Conservation (phyloP, 2,113 vertebrate species). For the Ivindomyrus marchei region DNA sequence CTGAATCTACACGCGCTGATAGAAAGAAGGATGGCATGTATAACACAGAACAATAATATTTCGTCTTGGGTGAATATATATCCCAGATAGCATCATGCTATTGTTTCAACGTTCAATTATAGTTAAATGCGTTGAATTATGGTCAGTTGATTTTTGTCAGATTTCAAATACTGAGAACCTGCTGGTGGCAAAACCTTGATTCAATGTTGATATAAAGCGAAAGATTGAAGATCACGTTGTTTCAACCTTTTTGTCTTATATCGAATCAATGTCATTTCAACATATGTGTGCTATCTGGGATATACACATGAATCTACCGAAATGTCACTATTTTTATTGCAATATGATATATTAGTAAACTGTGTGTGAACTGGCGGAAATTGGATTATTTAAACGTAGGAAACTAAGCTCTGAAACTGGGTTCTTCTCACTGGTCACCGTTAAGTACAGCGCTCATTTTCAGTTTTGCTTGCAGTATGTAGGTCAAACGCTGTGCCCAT, state of each 20-base stretch:
- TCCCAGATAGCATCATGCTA: too few species aligned
- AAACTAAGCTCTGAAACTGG: background rate
- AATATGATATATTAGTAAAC: background rate
- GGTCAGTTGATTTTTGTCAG: too few species aligned
- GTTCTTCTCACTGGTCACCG: background rate
- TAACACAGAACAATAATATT: background rate
- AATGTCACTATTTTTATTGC: background rate
- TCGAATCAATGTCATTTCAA: too few species aligned
- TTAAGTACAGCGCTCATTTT: background rate
- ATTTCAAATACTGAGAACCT: too few species aligned
- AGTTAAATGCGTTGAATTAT: too few species aligned
- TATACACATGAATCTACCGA: background rate
- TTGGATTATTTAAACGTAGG: background rate
- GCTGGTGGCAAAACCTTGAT: too few species aligned
- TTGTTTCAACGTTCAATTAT: too few species aligned
- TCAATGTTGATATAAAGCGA: too few species aligned
- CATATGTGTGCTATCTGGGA: too few species aligned
- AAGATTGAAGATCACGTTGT: too few species aligned
- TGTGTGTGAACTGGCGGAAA: background rate
- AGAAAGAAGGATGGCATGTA: background rate
- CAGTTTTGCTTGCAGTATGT: background rate
- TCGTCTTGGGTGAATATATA: background rate
- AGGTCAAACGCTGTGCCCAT: background rate
- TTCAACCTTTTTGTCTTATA: too few species aligned
- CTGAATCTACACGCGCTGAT: background rate